Conservation (phyloP, 2,113 vertebrate species). For the Mola mola region DNA sequence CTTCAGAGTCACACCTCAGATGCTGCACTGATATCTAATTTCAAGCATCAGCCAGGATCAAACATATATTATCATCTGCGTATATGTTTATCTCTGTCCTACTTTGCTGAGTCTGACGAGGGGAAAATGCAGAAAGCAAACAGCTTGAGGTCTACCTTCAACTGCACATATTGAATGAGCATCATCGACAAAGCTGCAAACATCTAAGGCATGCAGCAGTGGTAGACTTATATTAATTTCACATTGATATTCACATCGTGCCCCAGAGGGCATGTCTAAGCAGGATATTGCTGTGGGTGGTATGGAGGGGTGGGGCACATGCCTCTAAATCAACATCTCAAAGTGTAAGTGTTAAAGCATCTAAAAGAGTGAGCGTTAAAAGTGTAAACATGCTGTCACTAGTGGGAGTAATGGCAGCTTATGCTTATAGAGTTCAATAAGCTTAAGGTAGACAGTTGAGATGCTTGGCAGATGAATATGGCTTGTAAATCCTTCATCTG, state of each 20-base stretch:
- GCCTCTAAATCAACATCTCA: conserved; percentile 62
- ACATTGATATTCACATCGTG: conserved; percentile 59
- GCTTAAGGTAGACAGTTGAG: conserved; percentile 13
- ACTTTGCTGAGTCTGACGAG: not conserved
- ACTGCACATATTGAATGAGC: conserved; percentile 48
- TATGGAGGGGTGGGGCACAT: conserved; percentile 24
- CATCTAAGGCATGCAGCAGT: conserved; percentile 40
- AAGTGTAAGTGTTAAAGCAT: conserved; percentile 49
- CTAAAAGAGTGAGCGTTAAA: conserved; percentile 50
- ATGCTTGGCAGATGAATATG: conserved; percentile 1
- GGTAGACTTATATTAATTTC: conserved; percentile 58
- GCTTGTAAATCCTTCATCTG: too few relatives aligned
- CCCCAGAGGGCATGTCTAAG: conserved; percentile 58
- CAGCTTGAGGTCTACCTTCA: conserved; percentile 57
- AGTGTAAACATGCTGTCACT: conserved; percentile 38
- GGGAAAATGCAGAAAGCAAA: conserved; percentile 51
- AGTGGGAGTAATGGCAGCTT: conserved; percentile 21
- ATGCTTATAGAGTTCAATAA: too few relatives aligned
- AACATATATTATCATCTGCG: conserved; percentile 22
- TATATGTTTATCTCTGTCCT: conserved; percentile 4
- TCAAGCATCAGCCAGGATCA: conserved; percentile 12
- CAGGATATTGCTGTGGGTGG: conserved; percentile 55
- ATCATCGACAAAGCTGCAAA: conserved; percentile 51
- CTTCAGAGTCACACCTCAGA: conserved; percentile 12
- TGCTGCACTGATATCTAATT: conserved; percentile 13